Conservation (phyloP, 2,888 invertebrate genomes). For the Tachina fera region DNA sequence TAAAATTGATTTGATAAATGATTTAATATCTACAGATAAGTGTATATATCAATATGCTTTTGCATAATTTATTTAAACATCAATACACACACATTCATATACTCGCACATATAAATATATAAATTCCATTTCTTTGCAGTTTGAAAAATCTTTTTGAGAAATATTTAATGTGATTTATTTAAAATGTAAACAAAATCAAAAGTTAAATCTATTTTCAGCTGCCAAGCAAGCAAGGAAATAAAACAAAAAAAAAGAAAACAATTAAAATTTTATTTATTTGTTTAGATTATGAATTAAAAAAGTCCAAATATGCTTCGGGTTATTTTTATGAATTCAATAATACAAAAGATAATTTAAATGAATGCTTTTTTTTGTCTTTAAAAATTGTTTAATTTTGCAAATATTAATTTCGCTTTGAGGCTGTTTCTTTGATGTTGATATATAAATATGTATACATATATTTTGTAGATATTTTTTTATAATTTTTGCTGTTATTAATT, state of each 20-base stretch:
- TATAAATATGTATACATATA: constrained; percentile 12
- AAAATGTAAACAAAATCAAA: constrained; percentile 36
- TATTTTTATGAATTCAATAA: constrained; percentile 33
- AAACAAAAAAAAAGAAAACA: constrained; percentile 3
- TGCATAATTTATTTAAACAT: background rate
- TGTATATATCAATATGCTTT: background rate
- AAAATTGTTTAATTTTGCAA: constrained; percentile 35
- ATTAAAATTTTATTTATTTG: background rate
- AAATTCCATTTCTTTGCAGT: background rate
- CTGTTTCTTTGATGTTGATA: constrained; percentile 19
- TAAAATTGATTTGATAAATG: no score
- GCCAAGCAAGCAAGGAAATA: background rate
- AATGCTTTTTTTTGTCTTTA: constrained; percentile 18
- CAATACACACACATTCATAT: background rate
- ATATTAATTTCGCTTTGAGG: constrained; percentile 47
- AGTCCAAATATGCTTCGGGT: background rate
- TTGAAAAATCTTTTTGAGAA: background rate
- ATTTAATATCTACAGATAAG: no score
- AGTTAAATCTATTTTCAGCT: background rate
- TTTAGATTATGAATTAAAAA: constrained; percentile 17
- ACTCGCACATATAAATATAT: background rate
- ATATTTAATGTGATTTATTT: constrained; percentile 29
- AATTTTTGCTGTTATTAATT: constrained; percentile 35
- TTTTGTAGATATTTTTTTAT: background rate
- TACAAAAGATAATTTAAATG: constrained; percentile 51